A percentile compares a stretch with the other conserved stretches of the same genome.
Conservation (phyloP, 2,113 vertebrate genomes). For the Ariopsis seemanni region DNA sequence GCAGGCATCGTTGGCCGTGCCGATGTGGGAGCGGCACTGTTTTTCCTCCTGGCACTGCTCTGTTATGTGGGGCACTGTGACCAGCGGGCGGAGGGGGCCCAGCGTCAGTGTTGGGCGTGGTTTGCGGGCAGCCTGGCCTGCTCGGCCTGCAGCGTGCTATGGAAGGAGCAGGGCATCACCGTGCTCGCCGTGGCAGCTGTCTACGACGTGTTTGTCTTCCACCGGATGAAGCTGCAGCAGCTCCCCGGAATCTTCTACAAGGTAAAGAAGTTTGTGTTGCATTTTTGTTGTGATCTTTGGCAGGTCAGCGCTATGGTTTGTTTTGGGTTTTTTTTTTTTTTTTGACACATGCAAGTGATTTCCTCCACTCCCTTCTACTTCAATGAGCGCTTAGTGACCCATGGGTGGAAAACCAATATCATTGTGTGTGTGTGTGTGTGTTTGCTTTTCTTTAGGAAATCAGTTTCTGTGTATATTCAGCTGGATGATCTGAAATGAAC, state of each 20-base stretch:
- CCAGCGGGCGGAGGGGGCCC: conserved; percentile 66
- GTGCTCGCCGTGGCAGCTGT: conserved; percentile 89
- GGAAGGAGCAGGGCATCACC: conserved; percentile 98
- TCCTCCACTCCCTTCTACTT: conserved; percentile 20
- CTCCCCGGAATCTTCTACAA: conserved; percentile 82
- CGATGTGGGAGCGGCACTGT: conserved; percentile 90
- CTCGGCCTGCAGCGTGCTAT: conserved; percentile 93
- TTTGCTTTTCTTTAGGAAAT: conserved; percentile 58
- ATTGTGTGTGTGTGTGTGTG: conserved; percentile 24
- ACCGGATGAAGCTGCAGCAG: conserved; percentile 84
- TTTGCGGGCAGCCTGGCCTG: conserved; percentile 82
- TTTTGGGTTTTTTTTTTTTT: conserved; percentile 10
- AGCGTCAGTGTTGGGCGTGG: conserved; percentile 84
- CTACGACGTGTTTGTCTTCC: conserved; percentile 91
- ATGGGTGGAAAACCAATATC: conserved; percentile 38
- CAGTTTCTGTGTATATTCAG: conserved; percentile 56
- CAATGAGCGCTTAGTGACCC: conserved; percentile 12
- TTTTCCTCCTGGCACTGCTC: conserved; percentile 90
- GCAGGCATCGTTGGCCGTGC: conserved; percentile 92
- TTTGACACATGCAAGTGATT: conserved; percentile 40
- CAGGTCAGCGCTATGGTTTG: neutral
- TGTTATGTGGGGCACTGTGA: conserved; percentile 89
- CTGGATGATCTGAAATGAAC: conserved; percentile 50
- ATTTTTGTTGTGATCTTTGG: neutral
- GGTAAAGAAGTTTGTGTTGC: conserved; percentile 74